phyloP scores from a whole-genome alignment of 2,888 invertebrate genomes.

The Cepaea hortensis region DNA sequence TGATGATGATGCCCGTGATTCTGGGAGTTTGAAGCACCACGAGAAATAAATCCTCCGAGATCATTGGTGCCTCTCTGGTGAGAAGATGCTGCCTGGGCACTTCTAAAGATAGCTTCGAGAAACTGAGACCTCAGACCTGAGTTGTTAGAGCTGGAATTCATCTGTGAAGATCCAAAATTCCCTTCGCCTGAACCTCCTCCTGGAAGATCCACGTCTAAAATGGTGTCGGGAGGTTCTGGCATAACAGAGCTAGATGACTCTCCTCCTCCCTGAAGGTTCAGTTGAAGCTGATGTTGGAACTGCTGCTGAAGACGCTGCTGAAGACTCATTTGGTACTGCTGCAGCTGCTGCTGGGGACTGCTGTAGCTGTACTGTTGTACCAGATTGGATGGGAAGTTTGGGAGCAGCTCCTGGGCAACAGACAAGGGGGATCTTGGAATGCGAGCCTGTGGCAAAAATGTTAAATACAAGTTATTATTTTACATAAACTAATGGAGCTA shows the following conservation, averaged over 20 bases:
- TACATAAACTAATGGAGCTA: no score
- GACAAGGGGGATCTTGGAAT: conserved; percentile 51
- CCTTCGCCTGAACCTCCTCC: conserved; percentile 23
- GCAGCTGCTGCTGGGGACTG: conserved; percentile 31
- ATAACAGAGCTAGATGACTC: conserved; percentile 27
- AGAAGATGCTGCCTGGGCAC: conserved; percentile 35
- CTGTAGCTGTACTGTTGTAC: conserved; percentile 29
- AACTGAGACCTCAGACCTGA: not conserved
- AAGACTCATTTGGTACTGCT: conserved; percentile 36
- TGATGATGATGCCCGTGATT: conserved; percentile 41
- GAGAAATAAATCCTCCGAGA: not conserved
- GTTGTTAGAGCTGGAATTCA: not conserved
- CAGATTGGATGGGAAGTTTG: conserved; percentile 49
- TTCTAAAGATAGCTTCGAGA: conserved; percentile 31
- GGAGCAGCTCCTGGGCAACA: conserved; percentile 52
- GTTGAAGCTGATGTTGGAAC: conserved; percentile 45
- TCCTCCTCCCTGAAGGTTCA: conserved; percentile 43
- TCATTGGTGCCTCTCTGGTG: conserved; percentile 22
- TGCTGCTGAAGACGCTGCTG: conserved; percentile 49
- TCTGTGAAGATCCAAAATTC: not conserved
- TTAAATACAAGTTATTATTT: not conserved
- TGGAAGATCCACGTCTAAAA: conserved; percentile 39
- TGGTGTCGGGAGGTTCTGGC: conserved; percentile 48
- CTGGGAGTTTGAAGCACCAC: not conserved
- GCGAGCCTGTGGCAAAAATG: conserved; percentile 44